Conservation (phyloP, 2,888 invertebrate genomes). For the Agrilus biguttatus region DNA sequence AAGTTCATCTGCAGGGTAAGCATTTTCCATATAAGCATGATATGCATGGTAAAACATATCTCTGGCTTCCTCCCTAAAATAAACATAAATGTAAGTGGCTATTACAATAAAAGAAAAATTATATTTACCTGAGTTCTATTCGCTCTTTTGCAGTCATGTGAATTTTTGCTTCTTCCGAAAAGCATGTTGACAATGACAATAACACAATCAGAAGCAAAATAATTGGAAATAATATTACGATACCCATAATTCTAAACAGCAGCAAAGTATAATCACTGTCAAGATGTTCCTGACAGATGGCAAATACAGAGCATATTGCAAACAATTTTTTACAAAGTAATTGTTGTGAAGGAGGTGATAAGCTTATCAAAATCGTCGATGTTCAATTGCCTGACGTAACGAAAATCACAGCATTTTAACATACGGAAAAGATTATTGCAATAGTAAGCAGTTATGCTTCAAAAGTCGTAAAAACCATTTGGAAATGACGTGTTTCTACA, state of each 20-base stretch:
- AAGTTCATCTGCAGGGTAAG: constrained; percentile 95
- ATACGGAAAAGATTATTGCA: too few relatives aligned
- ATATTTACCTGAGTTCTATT: constrained; percentile 44
- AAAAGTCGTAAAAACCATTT: too few relatives aligned
- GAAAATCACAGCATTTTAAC: background rate
- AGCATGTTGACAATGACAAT: constrained; percentile 7
- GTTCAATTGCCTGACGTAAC: background rate
- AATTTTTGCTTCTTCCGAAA: constrained; percentile 15
- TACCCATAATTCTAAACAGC: too few relatives aligned
- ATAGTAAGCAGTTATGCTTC: too few relatives aligned
- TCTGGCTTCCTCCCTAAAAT: constrained; percentile 69
- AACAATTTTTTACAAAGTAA: too few relatives aligned
- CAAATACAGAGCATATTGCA: too few relatives aligned
- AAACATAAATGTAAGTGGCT: constrained; percentile 2
- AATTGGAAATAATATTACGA: too few relatives aligned
- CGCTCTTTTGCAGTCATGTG: constrained; percentile 51
- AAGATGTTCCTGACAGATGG: too few relatives aligned
- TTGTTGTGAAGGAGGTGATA: background rate
- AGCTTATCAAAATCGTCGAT: background rate
- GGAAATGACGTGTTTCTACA: too few relatives aligned
- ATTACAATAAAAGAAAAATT: background rate
- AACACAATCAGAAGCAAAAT: background rate
- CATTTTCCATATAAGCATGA: constrained; percentile 90
- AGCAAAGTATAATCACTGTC: too few relatives aligned
- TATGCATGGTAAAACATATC: constrained; percentile 98